Evolutionary conservation across 2,797 vertebrate species (phyloP), one percentile per base, ranked within the genome.

Genomic region (Dipus sagitta): DNA sequence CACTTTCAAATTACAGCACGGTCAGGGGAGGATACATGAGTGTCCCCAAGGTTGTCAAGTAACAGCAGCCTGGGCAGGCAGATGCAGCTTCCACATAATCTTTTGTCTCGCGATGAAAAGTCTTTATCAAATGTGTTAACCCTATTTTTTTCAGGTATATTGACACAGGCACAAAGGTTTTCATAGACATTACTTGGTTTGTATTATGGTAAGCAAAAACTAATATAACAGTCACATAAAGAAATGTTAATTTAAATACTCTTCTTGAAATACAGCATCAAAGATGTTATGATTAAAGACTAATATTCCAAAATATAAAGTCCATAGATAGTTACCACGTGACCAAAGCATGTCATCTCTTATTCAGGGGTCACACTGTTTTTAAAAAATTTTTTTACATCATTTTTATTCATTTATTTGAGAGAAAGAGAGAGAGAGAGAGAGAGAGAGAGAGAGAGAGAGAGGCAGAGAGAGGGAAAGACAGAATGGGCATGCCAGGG

Each of bases 1-100:
- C 11, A 10, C 70, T 90, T 76, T 92, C 75, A 96, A 97, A 93
- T 95, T 93, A 90, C 0, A 52, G 28, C 30, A 32, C 10, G 87
- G 93, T 30, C n/a, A 78, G 89, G 82, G 82, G 60, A 96, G 71
- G 42, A 62, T 70, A 65, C 32, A 26, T 47, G 74, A 79, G 47
- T 54, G 52, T 18, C 21, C 0, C 0, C 38, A 60, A 96, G 52
- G 80, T 2, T 72, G 75, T 93, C 82, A 62, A 96, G 91, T 58
- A 15, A 18, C 21, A 74, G 26, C 0, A 2, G 20, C 76, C 70
- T 62, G 83, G 93, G 52, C 2, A 2, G 23, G 14, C 20, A 14
- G 30, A 92, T 91, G 79, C 4, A 52, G 18, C 52, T 47, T 91
- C 67, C 65, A 65, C 62, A 20, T 30, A 47, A 47, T 76, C 64